Percentiles rank a stretch among this genome's conserved stretches.
phyloP scores from a whole-genome alignment of 2,888 invertebrate genomes.

The Caenorhabditis virilis region DNA sequence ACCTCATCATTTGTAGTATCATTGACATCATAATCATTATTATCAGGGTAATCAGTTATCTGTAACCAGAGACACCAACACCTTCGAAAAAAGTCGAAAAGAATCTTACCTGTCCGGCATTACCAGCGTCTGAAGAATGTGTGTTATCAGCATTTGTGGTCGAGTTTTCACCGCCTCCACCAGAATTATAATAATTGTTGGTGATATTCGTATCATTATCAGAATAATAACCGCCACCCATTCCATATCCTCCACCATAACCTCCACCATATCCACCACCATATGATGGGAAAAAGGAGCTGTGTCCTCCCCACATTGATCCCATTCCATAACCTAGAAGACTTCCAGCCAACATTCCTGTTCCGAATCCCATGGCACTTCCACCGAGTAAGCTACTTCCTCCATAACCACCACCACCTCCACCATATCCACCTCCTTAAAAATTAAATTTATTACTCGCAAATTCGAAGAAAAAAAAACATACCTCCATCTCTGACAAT shows the following conservation, averaged over 20 bases:
- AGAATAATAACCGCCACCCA: conserved; percentile 53
- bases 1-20: too few species aligned
- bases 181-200: conserved; percentile 55
- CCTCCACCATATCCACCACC: conserved; percentile 50
- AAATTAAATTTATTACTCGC: not conserved
- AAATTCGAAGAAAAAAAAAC: not conserved
- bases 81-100: too few species aligned
- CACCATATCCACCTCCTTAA: conserved; percentile 7
- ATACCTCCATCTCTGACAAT: conserved; percentile 31
- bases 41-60: too few species aligned
- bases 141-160: conserved; percentile 10
- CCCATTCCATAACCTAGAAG: conserved; percentile 54
- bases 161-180: conserved; percentile 25
- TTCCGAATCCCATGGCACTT: conserved; percentile 52
- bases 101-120: conserved; percentile 10
- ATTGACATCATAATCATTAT: too few species aligned
- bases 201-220: conserved; percentile 61
- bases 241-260: conserved; percentile 52
- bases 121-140: not conserved
- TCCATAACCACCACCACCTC: conserved; percentile 33
- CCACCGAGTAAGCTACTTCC: conserved; percentile 42
- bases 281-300: conserved; percentile 23
- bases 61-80: too few species aligned
- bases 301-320: conserved; percentile 46
- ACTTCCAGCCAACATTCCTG: conserved; percentile 58